Evolutionary conservation across 64 coral and sea anemone species (phyloP).

Genomic region (Montipora capricornis): DNA sequence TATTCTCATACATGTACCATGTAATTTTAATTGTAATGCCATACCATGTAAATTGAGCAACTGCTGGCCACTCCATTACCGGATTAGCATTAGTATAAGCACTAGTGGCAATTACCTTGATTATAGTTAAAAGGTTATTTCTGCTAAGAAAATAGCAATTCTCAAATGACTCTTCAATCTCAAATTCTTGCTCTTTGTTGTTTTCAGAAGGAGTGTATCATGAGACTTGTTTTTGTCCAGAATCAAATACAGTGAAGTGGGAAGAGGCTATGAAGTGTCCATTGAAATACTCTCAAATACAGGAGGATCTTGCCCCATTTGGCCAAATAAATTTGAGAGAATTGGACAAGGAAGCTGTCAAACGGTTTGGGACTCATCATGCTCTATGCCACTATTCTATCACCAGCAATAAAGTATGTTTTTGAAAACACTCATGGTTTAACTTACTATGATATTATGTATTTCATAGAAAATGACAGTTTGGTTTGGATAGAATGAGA

Average conservation of each 20-base stretch:
- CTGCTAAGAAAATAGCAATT: too few species aligned
- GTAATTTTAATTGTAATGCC: too few species aligned
- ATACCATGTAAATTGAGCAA: too few species aligned
- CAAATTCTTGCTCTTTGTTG: background rate
- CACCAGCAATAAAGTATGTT: constrained; percentile 89
- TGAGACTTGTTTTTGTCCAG: constrained; percentile 94
- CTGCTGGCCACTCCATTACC: too few species aligned
- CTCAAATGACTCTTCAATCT: background rate
- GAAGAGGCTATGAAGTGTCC: constrained; percentile 77
- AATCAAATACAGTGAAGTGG: constrained; percentile 63
- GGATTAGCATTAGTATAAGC: too few species aligned
- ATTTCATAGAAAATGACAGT: too few species aligned
- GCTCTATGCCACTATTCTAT: constrained; percentile 94
- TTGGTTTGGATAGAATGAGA: too few species aligned
- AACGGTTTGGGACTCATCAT: constrained; percentile 92
- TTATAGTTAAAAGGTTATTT: too few species aligned
- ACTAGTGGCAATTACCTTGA: too few species aligned
- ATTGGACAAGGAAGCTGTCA: constrained; percentile 89
- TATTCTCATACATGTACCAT: too few species aligned
- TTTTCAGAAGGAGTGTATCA: constrained; percentile 86
- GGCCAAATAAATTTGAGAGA: constrained; percentile 73
- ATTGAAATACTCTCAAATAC: constrained; percentile 73
- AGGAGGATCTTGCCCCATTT: constrained; percentile 82
- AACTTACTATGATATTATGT: too few species aligned
- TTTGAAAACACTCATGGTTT: too few species aligned